A percentile compares a stretch with the other conserved stretches of the same genome.
Conservation (phyloP, 2,113 vertebrate genomes). For the Dasypus novemcinctus region DNA sequence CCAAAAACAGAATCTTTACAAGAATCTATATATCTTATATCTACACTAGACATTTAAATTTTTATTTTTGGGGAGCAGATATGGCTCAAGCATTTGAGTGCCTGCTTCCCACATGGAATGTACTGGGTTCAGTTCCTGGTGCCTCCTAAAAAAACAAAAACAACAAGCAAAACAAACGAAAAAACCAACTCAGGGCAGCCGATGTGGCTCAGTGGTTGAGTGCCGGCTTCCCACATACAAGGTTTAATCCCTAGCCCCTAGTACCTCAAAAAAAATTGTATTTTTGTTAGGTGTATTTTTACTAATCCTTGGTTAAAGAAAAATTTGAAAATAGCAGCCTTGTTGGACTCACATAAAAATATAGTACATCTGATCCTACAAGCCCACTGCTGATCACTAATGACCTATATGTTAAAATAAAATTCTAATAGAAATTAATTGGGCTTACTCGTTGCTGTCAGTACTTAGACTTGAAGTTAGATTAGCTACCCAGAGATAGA, state of each 20-base stretch:
- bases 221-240: no score
- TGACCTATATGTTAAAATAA: background rate
- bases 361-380: background rate
- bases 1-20: background rate
- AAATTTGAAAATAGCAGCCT: constrained; percentile 1
- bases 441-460: background rate
- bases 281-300: constrained; percentile 31
- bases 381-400: background rate
- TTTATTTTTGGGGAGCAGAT: no score
- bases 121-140: no score
- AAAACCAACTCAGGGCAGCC: no score
- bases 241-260: no score
- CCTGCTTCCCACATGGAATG: no score
- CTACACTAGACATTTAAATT: background rate
- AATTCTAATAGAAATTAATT: background rate
- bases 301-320: constrained; percentile 3
- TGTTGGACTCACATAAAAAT: background rate
- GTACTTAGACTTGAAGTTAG: background rate
- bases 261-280: background rate
- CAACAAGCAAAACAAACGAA: no score
- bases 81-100: no score
- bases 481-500: background rate
- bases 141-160: no score
- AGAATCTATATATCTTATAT: constrained; percentile 11
- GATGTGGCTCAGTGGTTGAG: no score